Base-by-base conservation (phyloP, 2,113 vertebrate genomes). In the Heptranchias perlo region DNA sequence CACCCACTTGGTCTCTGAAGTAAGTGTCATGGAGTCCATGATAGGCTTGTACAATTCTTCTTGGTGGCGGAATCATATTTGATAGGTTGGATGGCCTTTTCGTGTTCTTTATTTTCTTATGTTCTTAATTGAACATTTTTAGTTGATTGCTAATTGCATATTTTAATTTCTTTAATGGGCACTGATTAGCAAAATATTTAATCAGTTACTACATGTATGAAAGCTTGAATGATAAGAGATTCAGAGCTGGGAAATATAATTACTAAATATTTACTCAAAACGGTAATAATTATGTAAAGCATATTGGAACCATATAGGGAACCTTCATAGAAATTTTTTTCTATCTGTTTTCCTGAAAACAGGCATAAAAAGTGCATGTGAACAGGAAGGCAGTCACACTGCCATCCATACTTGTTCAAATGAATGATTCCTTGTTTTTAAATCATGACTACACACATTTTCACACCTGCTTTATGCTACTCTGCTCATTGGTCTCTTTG, bases 341-440 rank as follows among this genome's bases (percentile, higher is more conserved):
- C 39, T 11, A 76, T 76, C 8, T 8, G 86, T n/a, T 61, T 91
- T 91, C 13, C n/a, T 58, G 3, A 58, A 28, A 87, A 31, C 23
- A 25, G 2, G 44, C 25, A 31, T 39, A 39, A 93, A 64, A 93
- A 18, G 25, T 69, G 21, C 3, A 11, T 95, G 47, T 14, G 52
- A 69, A 28, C 47, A 16, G 28, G 4, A 67, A 94, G 10, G 39
- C 39, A 67, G n/a, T 25, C 44, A 69, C 39, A 3, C 92, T 73
- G 65, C 44, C 65, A 69, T 95, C 44, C 62, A 95, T 52, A 7
- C 64, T 95, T 49, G 65, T 95, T 67, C 94, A 95, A 95, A 47
- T 95, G 94, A 95, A 47, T 31, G 39, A 23, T 94, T 95, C 35
- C 65, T 52, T 95, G 94, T 67, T 95, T 94, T 95, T 95, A 95